Conservation (phyloP, 2,113 vertebrate species). For the Illadopsis cleaveri region DNA sequence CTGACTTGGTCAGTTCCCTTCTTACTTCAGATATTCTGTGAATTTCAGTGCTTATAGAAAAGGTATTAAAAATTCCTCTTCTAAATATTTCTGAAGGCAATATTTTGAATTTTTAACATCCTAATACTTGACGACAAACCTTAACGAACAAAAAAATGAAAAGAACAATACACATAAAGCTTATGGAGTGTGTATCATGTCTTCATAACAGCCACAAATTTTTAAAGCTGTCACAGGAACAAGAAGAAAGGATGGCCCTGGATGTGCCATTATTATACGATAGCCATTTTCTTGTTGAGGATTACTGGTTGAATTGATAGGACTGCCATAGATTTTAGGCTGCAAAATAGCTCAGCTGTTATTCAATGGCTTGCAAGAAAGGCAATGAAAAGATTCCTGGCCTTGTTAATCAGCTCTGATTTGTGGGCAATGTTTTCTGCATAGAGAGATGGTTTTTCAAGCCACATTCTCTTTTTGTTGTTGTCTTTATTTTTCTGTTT, state of each 20-base stretch:
- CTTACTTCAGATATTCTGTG: neutral
- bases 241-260: neutral
- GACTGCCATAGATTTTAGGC: neutral
- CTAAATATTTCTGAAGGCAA: neutral
- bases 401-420: neutral
- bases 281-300: neutral
- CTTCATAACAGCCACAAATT: neutral
- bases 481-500: neutral
- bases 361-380: neutral
- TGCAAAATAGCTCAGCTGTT: neutral
- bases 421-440: neutral
- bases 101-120: neutral
- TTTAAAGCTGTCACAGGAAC: neutral
- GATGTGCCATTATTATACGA: neutral
- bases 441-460: neutral
- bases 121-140: neutral
- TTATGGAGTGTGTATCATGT: neutral
- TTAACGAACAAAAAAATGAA: neutral
- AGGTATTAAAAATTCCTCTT: neutral
- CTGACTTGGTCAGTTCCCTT: neutral
- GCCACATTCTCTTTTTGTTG: neutral
- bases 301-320: neutral
- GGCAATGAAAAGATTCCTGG: neutral
- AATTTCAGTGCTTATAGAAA: neutral
- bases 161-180: neutral